Evolutionary conservation across 1,140 invertebrate genomes (phyloP).

Genomic region (Planococcus citri): DNA sequence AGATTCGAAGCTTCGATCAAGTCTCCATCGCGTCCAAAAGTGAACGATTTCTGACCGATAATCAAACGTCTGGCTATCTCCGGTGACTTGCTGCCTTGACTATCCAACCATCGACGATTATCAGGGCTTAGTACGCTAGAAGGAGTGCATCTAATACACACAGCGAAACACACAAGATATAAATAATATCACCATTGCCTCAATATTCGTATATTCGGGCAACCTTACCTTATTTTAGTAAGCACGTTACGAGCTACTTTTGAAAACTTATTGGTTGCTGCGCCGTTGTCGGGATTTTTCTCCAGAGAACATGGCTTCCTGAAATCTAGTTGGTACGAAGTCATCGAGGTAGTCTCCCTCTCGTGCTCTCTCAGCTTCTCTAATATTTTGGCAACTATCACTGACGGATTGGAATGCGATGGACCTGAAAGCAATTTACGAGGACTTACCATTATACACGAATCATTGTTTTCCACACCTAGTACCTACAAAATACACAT

Average conservation of each 20-base stretch:
- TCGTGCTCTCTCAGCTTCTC: conserved; percentile 42
- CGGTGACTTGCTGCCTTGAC: conserved; percentile 34
- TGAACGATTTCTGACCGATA: conserved; percentile 40
- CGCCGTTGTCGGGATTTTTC: conserved; percentile 29
- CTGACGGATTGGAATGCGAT: conserved; percentile 40
- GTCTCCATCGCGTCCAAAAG: conserved; percentile 39
- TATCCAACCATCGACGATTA: conserved; percentile 41
- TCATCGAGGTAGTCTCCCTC: conserved; percentile 34
- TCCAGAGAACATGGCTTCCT: conserved; percentile 27
- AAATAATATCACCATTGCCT: too few relatives aligned
- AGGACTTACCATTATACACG: conserved; percentile 22
- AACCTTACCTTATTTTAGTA: conserved; percentile 26
- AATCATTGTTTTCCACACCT: too few relatives aligned
- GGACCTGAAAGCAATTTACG: conserved; percentile 34
- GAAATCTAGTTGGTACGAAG: conserved; percentile 28
- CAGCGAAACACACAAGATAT: neutral
- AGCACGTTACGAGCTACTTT: conserved; percentile 30
- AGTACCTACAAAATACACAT: conserved; percentile 10
- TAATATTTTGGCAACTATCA: conserved; percentile 46
- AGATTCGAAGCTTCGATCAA: conserved; percentile 35
- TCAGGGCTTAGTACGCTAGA: conserved; percentile 40
- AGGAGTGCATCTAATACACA: conserved; percentile 25
- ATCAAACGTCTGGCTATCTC: conserved; percentile 31
- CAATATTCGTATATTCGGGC: neutral
- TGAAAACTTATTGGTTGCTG: conserved; percentile 29